These are phyloP conservation scores for Trachelus tabidus DNA, from an alignment of 2,888 invertebrate genomes.

Conservation along the genomic window DNA sequence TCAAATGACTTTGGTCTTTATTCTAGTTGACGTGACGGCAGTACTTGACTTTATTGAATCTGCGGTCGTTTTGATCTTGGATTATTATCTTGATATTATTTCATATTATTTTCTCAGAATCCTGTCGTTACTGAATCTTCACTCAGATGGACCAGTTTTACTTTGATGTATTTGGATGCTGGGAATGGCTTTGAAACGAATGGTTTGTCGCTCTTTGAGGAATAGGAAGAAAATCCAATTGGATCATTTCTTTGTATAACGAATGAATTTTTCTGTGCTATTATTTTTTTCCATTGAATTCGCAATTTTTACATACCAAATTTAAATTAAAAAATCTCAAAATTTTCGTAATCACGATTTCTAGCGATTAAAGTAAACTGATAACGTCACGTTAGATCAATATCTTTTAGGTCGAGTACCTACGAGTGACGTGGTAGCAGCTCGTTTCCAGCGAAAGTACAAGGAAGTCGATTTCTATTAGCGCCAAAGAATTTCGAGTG, in stretches of 20 bases:
- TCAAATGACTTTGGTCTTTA: not conserved
- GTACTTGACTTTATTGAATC: not conserved
- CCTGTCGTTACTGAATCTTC: not conserved
- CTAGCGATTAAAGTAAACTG: not conserved
- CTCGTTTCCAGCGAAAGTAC: not conserved
- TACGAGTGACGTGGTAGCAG: not conserved
- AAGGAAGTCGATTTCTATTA: not conserved
- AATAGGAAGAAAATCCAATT: too few relatives aligned
- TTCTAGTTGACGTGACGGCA: not conserved
- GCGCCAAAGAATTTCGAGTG: not conserved
- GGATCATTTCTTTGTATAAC: too few relatives aligned
- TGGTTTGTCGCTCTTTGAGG: too few relatives aligned
- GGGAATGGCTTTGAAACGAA: not conserved
- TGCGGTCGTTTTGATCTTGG: not conserved
- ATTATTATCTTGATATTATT: not conserved
- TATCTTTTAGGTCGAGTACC: not conserved
- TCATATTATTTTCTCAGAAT: not conserved
- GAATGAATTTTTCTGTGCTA: too few relatives aligned
- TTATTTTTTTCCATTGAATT: too few relatives aligned
- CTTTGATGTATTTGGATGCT: not conserved
- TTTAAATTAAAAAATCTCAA: not conserved
- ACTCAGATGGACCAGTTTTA: not conserved
- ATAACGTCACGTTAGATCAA: not conserved
- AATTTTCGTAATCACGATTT: not conserved
- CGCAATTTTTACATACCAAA: not conserved